Evolutionary conservation across 2,888 invertebrate genomes (phyloP).

Genomic region (Nasonovia ribisnigri): DNA sequence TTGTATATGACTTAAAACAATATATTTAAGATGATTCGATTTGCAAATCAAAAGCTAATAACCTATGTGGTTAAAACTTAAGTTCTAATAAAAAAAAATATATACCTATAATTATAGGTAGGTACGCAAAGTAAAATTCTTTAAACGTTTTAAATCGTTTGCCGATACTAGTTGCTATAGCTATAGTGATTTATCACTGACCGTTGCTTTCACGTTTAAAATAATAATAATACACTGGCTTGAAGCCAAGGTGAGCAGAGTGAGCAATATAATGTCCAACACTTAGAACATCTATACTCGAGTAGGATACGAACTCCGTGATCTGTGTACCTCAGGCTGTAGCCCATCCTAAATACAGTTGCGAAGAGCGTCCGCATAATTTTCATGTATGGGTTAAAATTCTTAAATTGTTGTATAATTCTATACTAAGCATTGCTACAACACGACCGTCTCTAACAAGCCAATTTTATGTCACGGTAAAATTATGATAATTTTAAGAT

Average conservation of each 20-base stretch:
- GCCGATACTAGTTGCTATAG: not conserved
- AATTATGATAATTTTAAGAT: not conserved
- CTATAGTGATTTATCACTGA: not conserved
- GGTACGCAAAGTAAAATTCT: not conserved
- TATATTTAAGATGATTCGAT: not conserved
- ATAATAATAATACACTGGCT: not conserved
- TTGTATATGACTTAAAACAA: not conserved
- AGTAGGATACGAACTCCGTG: not conserved
- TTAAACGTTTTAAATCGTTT: not conserved
- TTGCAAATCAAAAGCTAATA: not conserved
- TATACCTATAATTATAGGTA: not conserved
- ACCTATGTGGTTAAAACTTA: not conserved
- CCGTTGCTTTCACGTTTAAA: conserved; percentile 10
- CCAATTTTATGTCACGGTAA: not conserved
- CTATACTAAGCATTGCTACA: not conserved
- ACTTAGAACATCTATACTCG: not conserved
- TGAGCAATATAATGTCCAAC: not conserved
- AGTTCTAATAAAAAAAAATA: not conserved
- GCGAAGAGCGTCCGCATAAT: not conserved
- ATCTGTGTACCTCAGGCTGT: not conserved
- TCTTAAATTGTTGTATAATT: not conserved
- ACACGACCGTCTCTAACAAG: not conserved
- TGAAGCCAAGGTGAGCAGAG: not conserved
- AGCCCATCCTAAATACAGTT: not conserved
- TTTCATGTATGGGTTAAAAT: not conserved